phyloP scores from a whole-genome alignment of 2,888 invertebrate genomes.

The Hemicrepidius hirtus region DNA sequence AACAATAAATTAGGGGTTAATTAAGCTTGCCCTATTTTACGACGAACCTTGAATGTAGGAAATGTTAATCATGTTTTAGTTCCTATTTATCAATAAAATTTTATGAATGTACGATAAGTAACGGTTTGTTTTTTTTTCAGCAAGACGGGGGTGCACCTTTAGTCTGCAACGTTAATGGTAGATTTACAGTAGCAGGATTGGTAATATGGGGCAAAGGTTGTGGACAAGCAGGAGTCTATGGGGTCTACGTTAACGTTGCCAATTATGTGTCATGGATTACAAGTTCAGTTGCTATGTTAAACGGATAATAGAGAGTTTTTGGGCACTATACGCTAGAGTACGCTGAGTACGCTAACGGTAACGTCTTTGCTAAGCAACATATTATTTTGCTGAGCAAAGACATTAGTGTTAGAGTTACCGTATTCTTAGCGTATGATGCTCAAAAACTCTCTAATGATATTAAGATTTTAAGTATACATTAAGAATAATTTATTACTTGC shows the following conservation, averaged over 20 bases:
- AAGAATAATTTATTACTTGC: too few relatives aligned
- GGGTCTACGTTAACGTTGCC: conserved; percentile 85
- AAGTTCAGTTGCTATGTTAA: conserved; percentile 37
- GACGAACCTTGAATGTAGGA: too few relatives aligned
- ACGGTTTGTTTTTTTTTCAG: conserved; percentile 70
- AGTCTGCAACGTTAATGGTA: conserved; percentile 75
- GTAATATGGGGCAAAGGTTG: conserved; percentile 86
- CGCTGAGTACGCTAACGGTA: too few relatives aligned
- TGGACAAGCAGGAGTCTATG: conserved; percentile 81
- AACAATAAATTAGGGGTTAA: background rate
- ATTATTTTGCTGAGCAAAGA: too few relatives aligned
- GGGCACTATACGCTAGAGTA: too few relatives aligned
- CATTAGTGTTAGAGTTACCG: too few relatives aligned
- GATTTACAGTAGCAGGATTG: conserved; percentile 79
- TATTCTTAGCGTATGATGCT: too few relatives aligned
- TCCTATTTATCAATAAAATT: conserved; percentile 14
- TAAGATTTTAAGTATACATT: too few relatives aligned
- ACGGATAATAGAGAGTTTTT: conserved; percentile 15
- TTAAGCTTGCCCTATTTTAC: too few relatives aligned
- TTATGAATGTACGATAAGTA: background rate
- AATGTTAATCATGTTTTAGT: too few relatives aligned
- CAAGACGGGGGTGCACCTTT: conserved; percentile 85
- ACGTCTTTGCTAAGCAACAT: too few relatives aligned
- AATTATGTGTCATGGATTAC: conserved; percentile 80
- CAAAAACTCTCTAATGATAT: too few relatives aligned